phyloP scores from a whole-genome alignment of 1,140 invertebrate genomes.

The Drosophila ercepeae region DNA sequence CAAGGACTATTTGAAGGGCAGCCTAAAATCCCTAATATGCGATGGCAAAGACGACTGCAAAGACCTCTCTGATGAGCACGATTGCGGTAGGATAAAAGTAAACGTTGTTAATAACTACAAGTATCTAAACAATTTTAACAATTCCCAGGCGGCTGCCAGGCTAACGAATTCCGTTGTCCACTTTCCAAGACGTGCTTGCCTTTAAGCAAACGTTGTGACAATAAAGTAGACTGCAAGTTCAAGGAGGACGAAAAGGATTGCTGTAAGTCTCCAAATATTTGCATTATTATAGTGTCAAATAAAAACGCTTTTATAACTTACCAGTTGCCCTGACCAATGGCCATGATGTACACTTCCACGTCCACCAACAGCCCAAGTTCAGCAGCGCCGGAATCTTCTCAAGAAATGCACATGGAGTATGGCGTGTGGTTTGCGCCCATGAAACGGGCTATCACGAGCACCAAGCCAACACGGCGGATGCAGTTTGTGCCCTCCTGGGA shows the following conservation, averaged over 20 bases:
- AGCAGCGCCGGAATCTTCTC: slow-evolving; percentile 86
- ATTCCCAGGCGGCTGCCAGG: slow-evolving; percentile 48
- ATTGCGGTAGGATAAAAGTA: slow-evolving; percentile 86
- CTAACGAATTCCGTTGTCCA: slow-evolving; percentile 67
- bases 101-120: neutral
- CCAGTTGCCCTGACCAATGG: slow-evolving; percentile 88
- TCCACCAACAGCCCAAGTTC: slow-evolving; percentile 86
- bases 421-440: slow-evolving; percentile 87
- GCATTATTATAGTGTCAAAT: too few relatives aligned
- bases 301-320: too few relatives aligned
- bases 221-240: slow-evolving; percentile 86
- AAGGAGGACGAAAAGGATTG: slow-evolving; percentile 90
- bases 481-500: slow-evolving; percentile 69
- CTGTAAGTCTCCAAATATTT: slow-evolving; percentile 85
- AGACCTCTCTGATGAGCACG: slow-evolving; percentile 90
- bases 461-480: slow-evolving; percentile 48
- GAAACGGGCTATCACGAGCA: slow-evolving; percentile 73
- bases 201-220: slow-evolving; percentile 86
- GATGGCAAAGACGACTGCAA: slow-evolving; percentile 91
- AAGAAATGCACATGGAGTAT: slow-evolving; percentile 85
- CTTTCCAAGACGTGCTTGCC: slow-evolving; percentile 86
- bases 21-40: slow-evolving; percentile 85
- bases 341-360: slow-evolving; percentile 85
- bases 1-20: slow-evolving; percentile 86
- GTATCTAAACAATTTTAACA: neutral